Evolutionary conservation across 2,888 invertebrate genomes (phyloP).

Genomic region (Trypoxylon attenuatum): DNA sequence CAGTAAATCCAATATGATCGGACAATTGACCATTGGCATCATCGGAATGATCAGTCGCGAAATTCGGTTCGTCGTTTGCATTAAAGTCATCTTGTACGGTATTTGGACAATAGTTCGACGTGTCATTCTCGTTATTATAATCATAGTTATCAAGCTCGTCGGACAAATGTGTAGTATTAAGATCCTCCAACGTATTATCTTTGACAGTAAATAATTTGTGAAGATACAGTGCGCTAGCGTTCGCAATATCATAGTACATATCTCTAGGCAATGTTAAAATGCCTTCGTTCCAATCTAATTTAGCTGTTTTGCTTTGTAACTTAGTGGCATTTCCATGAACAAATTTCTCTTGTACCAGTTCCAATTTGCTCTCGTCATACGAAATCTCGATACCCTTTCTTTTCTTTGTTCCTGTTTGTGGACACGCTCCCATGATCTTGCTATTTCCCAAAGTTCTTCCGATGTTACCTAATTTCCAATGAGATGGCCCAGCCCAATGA

Average conservation of each 20-base stretch:
- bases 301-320: constrained; percentile 48
- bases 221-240: constrained; percentile 42
- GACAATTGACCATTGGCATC: constrained; percentile 58
- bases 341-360: constrained; percentile 32
- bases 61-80: constrained; percentile 42
- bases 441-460: constrained; percentile 62
- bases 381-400: constrained; percentile 47
- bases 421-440: constrained; percentile 33
- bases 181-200: not conserved
- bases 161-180: constrained; percentile 28
- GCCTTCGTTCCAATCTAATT: constrained; percentile 56
- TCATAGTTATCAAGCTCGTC: constrained; percentile 75
- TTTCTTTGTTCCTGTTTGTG: constrained; percentile 39
- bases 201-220: constrained; percentile 16
- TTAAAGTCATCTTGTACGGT: constrained; percentile 57
- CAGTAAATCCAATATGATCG: too few relatives aligned
- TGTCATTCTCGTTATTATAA: constrained; percentile 77
- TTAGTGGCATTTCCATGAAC: constrained; percentile 21
- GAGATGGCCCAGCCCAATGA: constrained; percentile 87
- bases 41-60: constrained; percentile 42
- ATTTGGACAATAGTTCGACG: constrained; percentile 76
- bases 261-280: constrained; percentile 54
- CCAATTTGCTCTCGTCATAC: constrained; percentile 24
- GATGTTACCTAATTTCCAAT: constrained; percentile 84
- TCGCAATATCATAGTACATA: constrained; percentile 41